Percentiles rank a stretch among this genome's conserved stretches.
Conservation (phyloP, 2,113 vertebrate genomes). For the Python bivittatus region DNA sequence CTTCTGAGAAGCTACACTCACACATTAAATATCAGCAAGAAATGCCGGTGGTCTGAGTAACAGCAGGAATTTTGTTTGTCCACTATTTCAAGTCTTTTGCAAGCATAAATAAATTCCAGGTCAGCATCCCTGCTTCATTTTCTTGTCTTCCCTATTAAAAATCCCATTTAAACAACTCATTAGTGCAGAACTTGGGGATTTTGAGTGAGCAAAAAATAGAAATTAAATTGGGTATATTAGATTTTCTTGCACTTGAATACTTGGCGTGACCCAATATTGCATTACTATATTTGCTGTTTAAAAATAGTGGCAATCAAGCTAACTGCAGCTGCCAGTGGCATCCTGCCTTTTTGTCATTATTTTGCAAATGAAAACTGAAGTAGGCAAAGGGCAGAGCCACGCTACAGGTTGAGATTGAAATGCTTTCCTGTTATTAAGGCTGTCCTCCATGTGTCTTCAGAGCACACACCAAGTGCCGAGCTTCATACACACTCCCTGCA, state of each 20-base stretch:
- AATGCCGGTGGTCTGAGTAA: not conserved
- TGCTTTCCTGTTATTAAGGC: not conserved
- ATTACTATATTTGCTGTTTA: not conserved
- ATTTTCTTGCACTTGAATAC: constrained; percentile 5
- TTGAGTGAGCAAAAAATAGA: not conserved
- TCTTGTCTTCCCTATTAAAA: not conserved
- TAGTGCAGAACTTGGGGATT: not conserved
- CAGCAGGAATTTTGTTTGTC: not conserved
- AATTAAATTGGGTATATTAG: not conserved
- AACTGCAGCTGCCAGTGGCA: not conserved
- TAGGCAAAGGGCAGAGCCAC: not conserved
- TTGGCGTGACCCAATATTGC: not conserved
- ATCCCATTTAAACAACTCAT: not conserved
- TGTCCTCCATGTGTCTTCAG: not conserved
- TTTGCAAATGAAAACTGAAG: not conserved
- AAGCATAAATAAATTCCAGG: not conserved
- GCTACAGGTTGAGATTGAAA: not conserved
- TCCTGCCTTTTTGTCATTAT: not conserved
- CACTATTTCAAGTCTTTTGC: not conserved
- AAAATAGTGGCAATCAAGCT: not conserved
- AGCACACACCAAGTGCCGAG: not conserved
- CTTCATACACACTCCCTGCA: not conserved
- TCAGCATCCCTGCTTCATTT: not conserved
- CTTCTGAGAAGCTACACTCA: not conserved
- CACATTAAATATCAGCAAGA: not conserved